A percentile compares a stretch with the other conserved stretches of the same genome.
These are phyloP conservation scores for Solea senegalensis DNA, from an alignment of 2,113 vertebrate species.

Conservation along the genomic window DNA sequence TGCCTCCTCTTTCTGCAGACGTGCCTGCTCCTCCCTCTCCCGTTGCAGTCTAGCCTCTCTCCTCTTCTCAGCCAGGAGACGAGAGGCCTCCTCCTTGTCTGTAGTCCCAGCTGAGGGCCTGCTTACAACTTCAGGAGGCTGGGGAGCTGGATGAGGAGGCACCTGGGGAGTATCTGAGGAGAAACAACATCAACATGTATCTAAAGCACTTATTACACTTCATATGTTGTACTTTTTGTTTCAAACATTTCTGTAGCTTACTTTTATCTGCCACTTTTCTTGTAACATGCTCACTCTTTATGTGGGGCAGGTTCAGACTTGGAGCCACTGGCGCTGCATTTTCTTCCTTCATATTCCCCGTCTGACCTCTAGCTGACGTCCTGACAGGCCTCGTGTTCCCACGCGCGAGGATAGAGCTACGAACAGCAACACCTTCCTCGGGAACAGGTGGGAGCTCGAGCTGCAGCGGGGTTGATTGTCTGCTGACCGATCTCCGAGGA, in stretches of 20 bases:
- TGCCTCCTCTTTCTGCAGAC: slow-evolving; percentile 82
- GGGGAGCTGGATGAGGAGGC: slow-evolving; percentile 23
- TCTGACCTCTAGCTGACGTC: slow-evolving; percentile 74
- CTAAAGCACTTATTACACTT: neutral
- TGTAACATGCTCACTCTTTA: neutral
- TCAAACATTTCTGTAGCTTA: slow-evolving; percentile 27
- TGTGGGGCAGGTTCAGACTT: slow-evolving; percentile 12
- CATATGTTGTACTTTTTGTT: neutral
- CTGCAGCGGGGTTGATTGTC: slow-evolving; percentile 83
- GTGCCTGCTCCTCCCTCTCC: slow-evolving; percentile 89
- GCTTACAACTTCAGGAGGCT: slow-evolving; percentile 36
- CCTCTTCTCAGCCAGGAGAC: slow-evolving; percentile 90
- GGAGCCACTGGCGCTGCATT: slow-evolving; percentile 13
- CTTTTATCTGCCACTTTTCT: slow-evolving; percentile 39
- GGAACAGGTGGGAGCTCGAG: slow-evolving; percentile 78
- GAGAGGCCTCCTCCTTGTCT: slow-evolving; percentile 88
- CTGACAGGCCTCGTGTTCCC: slow-evolving; percentile 87
- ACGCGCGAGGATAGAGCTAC: slow-evolving; percentile 78
- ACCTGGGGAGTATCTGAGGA: slow-evolving; percentile 31
- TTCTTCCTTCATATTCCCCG: slow-evolving; percentile 63
- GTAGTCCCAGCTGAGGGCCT: slow-evolving; percentile 87
- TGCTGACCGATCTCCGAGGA: slow-evolving; percentile 77
- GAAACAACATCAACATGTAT: neutral
- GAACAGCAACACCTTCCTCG: slow-evolving; percentile 74
- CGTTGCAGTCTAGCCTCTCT: slow-evolving; percentile 90